Conservation (phyloP, 2,888 invertebrate genomes). For the Drymonia ruficornis region DNA sequence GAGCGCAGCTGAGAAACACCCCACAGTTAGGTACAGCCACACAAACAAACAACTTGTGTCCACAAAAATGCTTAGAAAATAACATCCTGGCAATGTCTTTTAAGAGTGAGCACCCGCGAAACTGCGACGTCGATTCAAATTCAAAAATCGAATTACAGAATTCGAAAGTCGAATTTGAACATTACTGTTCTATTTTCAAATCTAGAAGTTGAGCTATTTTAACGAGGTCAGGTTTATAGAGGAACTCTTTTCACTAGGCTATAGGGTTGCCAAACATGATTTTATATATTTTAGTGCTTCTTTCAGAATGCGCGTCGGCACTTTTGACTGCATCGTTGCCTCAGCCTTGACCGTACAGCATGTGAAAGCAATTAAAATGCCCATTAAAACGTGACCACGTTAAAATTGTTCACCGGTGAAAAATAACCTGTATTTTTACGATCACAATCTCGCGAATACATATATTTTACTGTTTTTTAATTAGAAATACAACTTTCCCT, state of each 20-base stretch:
- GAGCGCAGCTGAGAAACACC: slow-evolving; percentile 45
- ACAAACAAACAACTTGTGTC: slow-evolving; percentile 71
- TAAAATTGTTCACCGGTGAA: not conserved
- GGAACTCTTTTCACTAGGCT: not conserved
- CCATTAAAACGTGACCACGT: slow-evolving; percentile 11
- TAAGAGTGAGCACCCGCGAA: slow-evolving; percentile 46
- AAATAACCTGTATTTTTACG: not conserved
- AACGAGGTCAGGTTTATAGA: not conserved
- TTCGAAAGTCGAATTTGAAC: slow-evolving; percentile 32
- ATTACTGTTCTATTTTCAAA: not conserved
- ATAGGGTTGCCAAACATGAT: slow-evolving; percentile 32
- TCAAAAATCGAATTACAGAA: slow-evolving; percentile 43
- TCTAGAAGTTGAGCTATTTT: not conserved
- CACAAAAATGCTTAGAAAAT: slow-evolving; percentile 65
- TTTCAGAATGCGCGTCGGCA: not conserved
- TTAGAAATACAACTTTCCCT: slow-evolving; percentile 77
- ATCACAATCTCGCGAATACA: slow-evolving; percentile 43
- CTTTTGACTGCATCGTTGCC: not conserved
- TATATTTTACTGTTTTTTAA: slow-evolving; percentile 53
- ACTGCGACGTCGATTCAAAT: slow-evolving; percentile 41
- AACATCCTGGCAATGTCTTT: slow-evolving; percentile 73
- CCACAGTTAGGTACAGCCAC: slow-evolving; percentile 62
- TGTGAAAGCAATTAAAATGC: slow-evolving; percentile 9
- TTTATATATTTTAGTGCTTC: slow-evolving; percentile 1
- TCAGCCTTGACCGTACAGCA: not conserved